Evolutionary conservation across 2,113 vertebrate genomes (phyloP).

Genomic region (Euleptes europaea): DNA sequence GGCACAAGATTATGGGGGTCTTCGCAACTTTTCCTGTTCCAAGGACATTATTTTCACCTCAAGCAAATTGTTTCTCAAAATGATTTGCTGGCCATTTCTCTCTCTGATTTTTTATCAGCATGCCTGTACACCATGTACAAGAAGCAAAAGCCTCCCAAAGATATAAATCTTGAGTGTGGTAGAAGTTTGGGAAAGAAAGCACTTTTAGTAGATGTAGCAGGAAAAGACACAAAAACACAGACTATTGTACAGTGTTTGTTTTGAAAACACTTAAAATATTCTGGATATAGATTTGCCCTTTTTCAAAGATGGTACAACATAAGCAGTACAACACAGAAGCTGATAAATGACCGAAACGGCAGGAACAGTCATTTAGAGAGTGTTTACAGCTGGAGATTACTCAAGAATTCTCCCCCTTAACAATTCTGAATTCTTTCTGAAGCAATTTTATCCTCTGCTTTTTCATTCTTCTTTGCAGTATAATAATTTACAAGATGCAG

Average conservation of each 20-base stretch:
- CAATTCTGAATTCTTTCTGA: not conserved
- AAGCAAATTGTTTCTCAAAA: constrained; percentile 16
- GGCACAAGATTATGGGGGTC: not conserved
- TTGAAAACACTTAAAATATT: not conserved
- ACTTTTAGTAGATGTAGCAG: not conserved
- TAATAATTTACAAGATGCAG: not conserved
- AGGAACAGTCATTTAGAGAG: not conserved
- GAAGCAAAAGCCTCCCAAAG: not conserved
- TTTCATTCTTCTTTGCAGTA: not conserved
- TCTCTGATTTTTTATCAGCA: not conserved
- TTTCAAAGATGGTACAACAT: not conserved
- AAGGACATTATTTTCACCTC: not conserved
- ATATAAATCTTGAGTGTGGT: not conserved
- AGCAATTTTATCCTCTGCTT: not conserved
- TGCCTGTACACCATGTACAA: not conserved
- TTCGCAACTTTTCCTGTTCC: not conserved
- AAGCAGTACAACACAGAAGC: not conserved
- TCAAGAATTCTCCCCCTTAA: not conserved
- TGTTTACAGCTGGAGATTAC: not conserved
- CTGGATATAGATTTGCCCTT: not conserved
- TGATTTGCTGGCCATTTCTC: not conserved
- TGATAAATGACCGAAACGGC: not conserved
- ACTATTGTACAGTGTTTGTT: not conserved
- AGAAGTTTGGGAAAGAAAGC: not conserved
- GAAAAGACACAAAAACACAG: not conserved